Evolutionary conservation across 2,113 vertebrate genomes (phyloP).

Genomic region (Oreotrochilus melanogaster): DNA sequence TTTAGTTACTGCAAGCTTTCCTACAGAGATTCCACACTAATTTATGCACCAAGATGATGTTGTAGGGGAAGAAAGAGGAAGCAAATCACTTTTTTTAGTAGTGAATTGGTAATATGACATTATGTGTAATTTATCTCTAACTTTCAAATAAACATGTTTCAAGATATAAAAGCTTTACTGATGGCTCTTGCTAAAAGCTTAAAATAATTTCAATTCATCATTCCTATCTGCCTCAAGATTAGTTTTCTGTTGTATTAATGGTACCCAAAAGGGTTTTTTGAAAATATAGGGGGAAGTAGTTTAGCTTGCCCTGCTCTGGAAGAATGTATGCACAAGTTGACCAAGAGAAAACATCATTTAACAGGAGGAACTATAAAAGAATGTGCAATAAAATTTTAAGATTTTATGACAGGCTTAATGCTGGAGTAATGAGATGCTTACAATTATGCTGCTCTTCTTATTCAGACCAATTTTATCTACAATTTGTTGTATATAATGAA

Average conservation of each 20-base stretch:
- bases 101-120: neutral
- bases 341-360: constrained; percentile 13
- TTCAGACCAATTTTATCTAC: neutral
- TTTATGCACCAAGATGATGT: neutral
- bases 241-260: constrained; percentile 16
- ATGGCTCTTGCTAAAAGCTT: constrained; percentile 18
- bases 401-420: constrained; percentile 8
- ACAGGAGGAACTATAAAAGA: neutral
- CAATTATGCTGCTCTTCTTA: neutral
- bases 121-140: constrained; percentile 12
- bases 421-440: neutral
- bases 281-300: neutral
- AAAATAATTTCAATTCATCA: constrained; percentile 20
- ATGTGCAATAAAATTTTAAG: neutral
- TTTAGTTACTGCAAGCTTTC: neutral
- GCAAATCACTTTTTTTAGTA: neutral
- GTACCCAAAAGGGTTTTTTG: constrained; percentile 10
- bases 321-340: neutral
- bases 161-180: neutral
- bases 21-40: neutral
- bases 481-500: neutral
- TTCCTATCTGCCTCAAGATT: neutral
- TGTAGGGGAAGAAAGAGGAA: neutral
- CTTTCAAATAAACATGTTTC: neutral
- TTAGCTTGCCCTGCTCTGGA: neutral